Percentiles rank a stretch among this genome's conserved stretches.
These are phyloP conservation scores for Limnodromus scolopaceus DNA, from an alignment of 2,797 vertebrate genomes.

Conservation along the genomic window DNA sequence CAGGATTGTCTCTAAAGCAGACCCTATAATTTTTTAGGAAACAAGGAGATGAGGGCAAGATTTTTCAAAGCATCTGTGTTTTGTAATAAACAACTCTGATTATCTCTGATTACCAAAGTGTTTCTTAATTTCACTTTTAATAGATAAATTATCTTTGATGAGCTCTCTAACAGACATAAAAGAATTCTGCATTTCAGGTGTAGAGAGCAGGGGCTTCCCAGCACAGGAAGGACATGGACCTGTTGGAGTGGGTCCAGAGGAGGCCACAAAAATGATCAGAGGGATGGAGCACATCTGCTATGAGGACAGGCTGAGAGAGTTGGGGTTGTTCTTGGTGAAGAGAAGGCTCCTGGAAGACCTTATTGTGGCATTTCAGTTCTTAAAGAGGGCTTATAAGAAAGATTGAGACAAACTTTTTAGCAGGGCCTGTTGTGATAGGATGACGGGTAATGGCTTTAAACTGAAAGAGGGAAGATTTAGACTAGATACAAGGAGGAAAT, in stretches of 20 bases:
- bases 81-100: background rate
- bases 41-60: background rate
- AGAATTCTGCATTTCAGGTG: background rate
- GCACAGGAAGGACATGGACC: background rate
- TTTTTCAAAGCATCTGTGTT: background rate
- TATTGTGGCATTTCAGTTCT: background rate
- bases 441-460: background rate
- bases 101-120: background rate
- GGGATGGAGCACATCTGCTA: background rate
- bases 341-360: background rate
- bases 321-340: background rate
- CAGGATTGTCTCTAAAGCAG: background rate
- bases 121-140: background rate
- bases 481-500: background rate
- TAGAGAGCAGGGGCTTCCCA: background rate
- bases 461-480: background rate
- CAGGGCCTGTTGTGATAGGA: background rate
- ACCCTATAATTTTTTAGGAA: background rate
- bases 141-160: background rate
- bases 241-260: background rate
- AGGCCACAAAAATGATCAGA: background rate
- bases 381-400: background rate
- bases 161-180: background rate
- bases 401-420: background rate
- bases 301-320: background rate